Conservation (phyloP, 1,140 invertebrate species). For the Aphaenogaster ashmeadi region DNA sequence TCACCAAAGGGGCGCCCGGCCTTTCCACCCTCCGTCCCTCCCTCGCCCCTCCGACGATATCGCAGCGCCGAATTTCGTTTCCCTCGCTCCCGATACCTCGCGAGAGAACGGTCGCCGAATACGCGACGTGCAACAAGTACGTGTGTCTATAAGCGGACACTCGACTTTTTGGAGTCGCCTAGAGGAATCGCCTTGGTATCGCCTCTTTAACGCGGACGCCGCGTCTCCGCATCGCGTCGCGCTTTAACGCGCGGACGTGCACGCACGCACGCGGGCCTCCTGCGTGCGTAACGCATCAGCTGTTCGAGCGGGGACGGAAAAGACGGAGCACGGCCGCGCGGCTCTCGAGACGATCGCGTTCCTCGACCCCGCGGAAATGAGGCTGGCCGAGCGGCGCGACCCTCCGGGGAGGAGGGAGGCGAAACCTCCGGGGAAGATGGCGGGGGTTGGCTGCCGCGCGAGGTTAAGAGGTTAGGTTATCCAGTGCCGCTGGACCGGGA, state of each 20-base stretch:
- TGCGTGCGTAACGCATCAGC: conserved; percentile 50
- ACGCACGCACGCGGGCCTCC: background rate
- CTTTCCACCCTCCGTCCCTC: background rate
- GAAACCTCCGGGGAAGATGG: conserved; percentile 64
- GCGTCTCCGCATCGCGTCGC: conserved; percentile 43
- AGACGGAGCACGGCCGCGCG: conserved; percentile 12
- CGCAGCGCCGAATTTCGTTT: background rate
- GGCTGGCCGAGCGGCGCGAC: conserved; percentile 72
- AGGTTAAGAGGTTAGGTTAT: conserved; percentile 64
- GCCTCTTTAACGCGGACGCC: conserved; percentile 17
- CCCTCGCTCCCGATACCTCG: background rate
- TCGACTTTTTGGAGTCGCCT: background rate
- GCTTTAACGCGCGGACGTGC: conserved; percentile 38
- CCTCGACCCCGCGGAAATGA: conserved; percentile 78
- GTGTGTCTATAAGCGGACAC: background rate
- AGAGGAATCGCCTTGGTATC: background rate
- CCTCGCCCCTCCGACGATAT: too few relatives aligned
- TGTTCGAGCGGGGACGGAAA: conserved; percentile 56
- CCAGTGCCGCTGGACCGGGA: conserved; percentile 5
- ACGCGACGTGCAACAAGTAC: conserved; percentile 48
- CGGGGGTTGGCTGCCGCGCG: conserved; percentile 51
- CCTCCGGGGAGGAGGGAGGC: conserved; percentile 48
- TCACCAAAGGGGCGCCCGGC: background rate
- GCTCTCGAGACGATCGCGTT: conserved; percentile 76
- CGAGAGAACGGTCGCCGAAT: background rate